Evolutionary conservation across 2,797 vertebrate genomes (phyloP).

Genomic region (Xerus rutilus): DNA sequence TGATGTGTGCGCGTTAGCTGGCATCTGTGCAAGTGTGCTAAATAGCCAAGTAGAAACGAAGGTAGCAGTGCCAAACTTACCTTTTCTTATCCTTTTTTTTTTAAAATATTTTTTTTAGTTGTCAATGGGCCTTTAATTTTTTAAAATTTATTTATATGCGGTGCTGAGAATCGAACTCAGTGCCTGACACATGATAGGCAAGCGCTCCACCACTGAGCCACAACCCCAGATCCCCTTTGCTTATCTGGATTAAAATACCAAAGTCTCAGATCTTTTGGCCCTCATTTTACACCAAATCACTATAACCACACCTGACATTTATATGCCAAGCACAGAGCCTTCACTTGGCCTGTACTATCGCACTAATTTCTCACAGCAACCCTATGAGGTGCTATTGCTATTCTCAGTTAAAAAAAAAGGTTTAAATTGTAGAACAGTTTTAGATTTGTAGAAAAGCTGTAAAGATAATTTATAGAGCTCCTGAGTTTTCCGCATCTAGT

Average conservation of each 20-base stretch:
- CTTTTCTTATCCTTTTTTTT: too few relatives aligned
- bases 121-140: too few relatives aligned
- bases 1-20: rapidly evolving
- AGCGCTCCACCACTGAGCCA: too few relatives aligned
- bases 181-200: too few relatives aligned
- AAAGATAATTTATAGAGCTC: neutral
- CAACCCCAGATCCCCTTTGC: too few relatives aligned
- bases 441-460: neutral
- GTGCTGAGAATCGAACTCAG: too few relatives aligned
- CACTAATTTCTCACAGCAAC: neutral
- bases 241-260: neutral
- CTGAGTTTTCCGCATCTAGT: neutral
- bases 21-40: rapidly evolving
- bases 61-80: rapidly evolving
- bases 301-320: neutral
- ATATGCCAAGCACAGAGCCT: neutral
- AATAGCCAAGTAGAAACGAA: rapidly evolving
- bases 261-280: neutral
- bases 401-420: neutral
- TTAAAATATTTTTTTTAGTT: too few relatives aligned
- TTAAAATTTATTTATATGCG: too few relatives aligned
- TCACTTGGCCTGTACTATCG: neutral
- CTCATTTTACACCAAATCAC: neutral
- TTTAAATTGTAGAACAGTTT: neutral
- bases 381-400: neutral